Evolutionary conservation across 1,140 invertebrate species (phyloP).

Genomic region (Eufriesea mexicana): DNA sequence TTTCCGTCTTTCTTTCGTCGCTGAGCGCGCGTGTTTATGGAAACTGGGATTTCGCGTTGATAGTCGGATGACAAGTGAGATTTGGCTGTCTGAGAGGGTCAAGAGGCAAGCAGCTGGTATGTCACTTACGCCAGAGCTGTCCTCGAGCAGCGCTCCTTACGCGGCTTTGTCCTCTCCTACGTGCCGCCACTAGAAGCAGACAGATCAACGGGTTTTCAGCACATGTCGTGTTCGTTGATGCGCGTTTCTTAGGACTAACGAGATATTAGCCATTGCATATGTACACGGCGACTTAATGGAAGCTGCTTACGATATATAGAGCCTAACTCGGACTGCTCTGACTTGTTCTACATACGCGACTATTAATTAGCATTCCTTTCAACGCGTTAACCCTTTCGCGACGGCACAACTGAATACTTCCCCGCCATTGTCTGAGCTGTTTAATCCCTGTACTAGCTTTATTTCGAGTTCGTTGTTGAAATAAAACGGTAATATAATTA

Average conservation of each 20-base stretch:
- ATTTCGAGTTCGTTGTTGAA: too few species aligned
- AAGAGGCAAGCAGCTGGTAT: not conserved
- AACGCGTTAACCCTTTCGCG: too few species aligned
- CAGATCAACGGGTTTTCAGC: slow-evolving; percentile 11
- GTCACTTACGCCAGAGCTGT: slow-evolving; percentile 29
- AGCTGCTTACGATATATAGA: not conserved
- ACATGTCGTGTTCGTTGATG: not conserved
- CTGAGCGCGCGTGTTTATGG: too few species aligned
- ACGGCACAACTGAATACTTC: too few species aligned
- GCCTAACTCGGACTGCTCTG: not conserved
- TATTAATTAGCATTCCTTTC: too few species aligned
- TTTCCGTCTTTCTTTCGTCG: not conserved
- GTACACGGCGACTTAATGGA: too few species aligned
- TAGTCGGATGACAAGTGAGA: not conserved
- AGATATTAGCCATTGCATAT: not conserved
- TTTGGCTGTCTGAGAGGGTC: not conserved
- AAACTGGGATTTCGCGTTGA: not conserved
- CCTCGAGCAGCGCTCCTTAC: slow-evolving; percentile 21
- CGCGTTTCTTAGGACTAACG: not conserved
- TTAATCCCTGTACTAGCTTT: too few species aligned
- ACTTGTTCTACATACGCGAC: not conserved
- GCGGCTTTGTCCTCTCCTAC: slow-evolving; percentile 29
- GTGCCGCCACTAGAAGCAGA: slow-evolving; percentile 25
- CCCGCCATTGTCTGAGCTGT: too few species aligned
- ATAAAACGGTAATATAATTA: too few species aligned